Base-by-base conservation (phyloP, 2,888 invertebrate genomes). In the Uloborus plumipes region DNA sequence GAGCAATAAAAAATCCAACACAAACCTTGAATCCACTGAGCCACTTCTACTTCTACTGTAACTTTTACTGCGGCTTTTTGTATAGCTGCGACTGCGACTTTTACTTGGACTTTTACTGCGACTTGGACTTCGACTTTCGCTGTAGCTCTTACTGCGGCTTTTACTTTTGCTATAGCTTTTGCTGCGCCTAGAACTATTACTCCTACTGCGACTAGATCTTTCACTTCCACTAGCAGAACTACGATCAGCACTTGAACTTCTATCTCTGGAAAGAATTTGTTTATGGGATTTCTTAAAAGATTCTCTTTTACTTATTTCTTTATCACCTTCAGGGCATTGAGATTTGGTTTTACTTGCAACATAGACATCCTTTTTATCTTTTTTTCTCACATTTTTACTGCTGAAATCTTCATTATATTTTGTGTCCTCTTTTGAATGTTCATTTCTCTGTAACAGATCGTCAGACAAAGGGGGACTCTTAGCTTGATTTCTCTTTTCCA, bases 11-110 rank as follows among this genome's bases (percentile, higher is more conserved):
- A 39, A 7, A 7, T 7, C 39, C 6, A 61, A 64, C 13, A 77
- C 77, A 72, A 59, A 76, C 76, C 81, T 82, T 22, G 76, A 82
- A 49, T 69, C 69, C 7, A 59, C 20, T 15, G 80, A 81, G n/a
- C 59, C 16, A 73, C 79, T 79, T 72, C 78, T 64, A 47, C 80
- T 80, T 64, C 70, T 55, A 59, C 78, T 78, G 59, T 81, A 81
- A 50, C 81, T 81, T 62, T 73, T 73, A 18, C 81, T 81, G 22
- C 66, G 64, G 61, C 73, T 78, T 15, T 65, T 69, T 15, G 62
- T 79, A 50, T 55, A 61, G 51, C 77, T 77, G 14, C 64, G 50
- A 51, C 78, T 79, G 6, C 51, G 51, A 55, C 81, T 81, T 4
- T 66, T 39, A 39, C 80, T 74, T 3, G 49, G 62, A 58, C 69